phyloP scores from a whole-genome alignment of 2,888 invertebrate genomes.

The Melieria omissa region DNA sequence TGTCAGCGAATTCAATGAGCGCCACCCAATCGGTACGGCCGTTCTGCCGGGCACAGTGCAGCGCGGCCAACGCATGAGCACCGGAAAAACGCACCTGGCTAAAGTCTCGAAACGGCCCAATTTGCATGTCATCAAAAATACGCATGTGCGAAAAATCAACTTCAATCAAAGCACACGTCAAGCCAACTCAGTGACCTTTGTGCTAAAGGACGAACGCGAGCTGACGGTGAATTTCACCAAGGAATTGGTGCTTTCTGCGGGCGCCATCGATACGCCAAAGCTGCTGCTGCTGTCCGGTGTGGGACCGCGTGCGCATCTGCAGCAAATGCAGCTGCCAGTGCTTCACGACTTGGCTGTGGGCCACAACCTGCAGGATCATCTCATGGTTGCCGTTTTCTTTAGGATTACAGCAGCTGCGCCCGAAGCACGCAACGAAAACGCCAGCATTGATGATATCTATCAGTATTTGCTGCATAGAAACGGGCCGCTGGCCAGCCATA shows the following conservation, averaged over 20 bases:
- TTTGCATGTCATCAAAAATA: slow-evolving; percentile 71
- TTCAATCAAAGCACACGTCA: slow-evolving; percentile 66
- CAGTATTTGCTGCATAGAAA: slow-evolving; percentile 67
- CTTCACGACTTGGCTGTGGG: slow-evolving; percentile 69
- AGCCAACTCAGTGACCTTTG: slow-evolving; percentile 67
- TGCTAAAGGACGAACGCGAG: slow-evolving; percentile 66
- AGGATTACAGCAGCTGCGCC: slow-evolving; percentile 59
- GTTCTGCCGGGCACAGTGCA: slow-evolving; percentile 68
- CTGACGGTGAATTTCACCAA: slow-evolving; percentile 48
- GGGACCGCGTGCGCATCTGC: slow-evolving; percentile 47
- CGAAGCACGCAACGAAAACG: slow-evolving; percentile 51
- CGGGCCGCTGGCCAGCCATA: slow-evolving; percentile 49
- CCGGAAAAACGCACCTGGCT: slow-evolving; percentile 77
- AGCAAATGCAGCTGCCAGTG: slow-evolving; percentile 49
- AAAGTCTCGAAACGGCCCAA: slow-evolving; percentile 69
- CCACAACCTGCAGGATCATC: slow-evolving; percentile 81
- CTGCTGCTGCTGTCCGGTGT: slow-evolving; percentile 62
- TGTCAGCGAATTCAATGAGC: slow-evolving; percentile 62
- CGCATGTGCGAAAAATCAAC: slow-evolving; percentile 70
- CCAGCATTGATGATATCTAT: slow-evolving; percentile 46
- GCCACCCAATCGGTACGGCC: slow-evolving; percentile 68
- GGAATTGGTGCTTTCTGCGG: slow-evolving; percentile 62
- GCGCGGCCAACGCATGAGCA: slow-evolving; percentile 78
- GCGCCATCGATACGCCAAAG: slow-evolving; percentile 61
- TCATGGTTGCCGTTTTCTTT: slow-evolving; percentile 67